A percentile compares a stretch with the other conserved stretches of the same genome.
These are phyloP conservation scores for Bucorvus abyssinicus DNA, from an alignment of 2,797 vertebrate species.

Conservation along the genomic window DNA sequence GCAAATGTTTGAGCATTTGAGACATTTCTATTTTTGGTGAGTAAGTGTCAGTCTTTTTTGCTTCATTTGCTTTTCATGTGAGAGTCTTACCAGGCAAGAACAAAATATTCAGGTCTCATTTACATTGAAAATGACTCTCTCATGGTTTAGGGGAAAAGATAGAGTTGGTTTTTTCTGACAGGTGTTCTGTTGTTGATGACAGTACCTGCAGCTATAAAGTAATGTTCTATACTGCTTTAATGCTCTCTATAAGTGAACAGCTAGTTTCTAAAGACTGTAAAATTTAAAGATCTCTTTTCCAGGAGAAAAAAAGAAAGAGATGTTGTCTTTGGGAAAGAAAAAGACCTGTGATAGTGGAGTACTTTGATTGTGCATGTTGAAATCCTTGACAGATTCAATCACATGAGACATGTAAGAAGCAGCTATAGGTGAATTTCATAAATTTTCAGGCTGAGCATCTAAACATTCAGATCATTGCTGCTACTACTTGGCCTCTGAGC, in stretches of 20 bases:
- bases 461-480: background rate
- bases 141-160: constrained; percentile 17
- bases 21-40: constrained; percentile 47
- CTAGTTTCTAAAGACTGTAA: background rate
- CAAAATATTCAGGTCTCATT: constrained; percentile 58
- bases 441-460: background rate
- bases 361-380: constrained; percentile 19
- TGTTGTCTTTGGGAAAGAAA: background rate
- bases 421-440: background rate
- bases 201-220: constrained; percentile 4
- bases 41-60: constrained; percentile 53
- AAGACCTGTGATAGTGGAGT: constrained; percentile 17
- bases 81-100: constrained; percentile 34
- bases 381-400: constrained; percentile 16
- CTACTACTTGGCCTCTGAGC: background rate
- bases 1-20: constrained; percentile 52
- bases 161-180: constrained; percentile 12
- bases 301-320: background rate
- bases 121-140: constrained; percentile 54
- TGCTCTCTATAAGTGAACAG: background rate
- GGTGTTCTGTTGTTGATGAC: constrained; percentile 36
- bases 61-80: constrained; percentile 49
- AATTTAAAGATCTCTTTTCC: constrained; percentile 12
- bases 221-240: constrained; percentile 1
- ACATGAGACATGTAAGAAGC: background rate